A percentile compares a stretch with the other conserved stretches of the same genome.
phyloP scores from a whole-genome alignment of 2,888 invertebrate species.

The Chrysolina oricalcia region DNA sequence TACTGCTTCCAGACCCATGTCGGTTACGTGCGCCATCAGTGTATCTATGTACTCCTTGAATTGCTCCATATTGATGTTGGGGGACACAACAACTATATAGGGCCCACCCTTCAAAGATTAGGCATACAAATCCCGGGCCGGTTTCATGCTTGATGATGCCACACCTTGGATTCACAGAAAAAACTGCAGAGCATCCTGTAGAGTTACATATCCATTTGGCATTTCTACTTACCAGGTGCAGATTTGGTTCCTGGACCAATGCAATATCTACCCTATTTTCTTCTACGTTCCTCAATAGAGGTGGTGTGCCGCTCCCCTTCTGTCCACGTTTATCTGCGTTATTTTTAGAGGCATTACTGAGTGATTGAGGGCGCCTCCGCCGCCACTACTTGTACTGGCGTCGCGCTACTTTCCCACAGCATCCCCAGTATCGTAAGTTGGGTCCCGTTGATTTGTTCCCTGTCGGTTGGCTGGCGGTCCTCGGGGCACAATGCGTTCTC shows the following conservation, averaged over 20 bases:
- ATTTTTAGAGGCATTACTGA: neutral
- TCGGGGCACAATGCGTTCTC: neutral
- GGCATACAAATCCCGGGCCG: constrained; percentile 23
- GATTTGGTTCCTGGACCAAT: constrained; percentile 23
- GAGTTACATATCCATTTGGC: neutral
- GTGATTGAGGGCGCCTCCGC: neutral
- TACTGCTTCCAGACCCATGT: neutral
- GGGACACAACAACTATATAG: neutral
- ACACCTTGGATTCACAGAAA: neutral
- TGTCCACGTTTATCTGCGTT: constrained; percentile 28
- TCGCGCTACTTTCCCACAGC: neutral
- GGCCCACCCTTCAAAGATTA: neutral
- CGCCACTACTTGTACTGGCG: neutral
- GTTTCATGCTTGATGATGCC: too few species aligned
- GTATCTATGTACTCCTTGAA: neutral
- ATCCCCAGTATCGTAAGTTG: neutral
- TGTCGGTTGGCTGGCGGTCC: neutral
- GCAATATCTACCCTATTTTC: neutral
- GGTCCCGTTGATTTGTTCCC: neutral
- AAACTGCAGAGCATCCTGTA: neutral
- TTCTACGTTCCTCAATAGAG: neutral
- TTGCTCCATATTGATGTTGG: neutral
- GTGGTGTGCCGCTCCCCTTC: neutral
- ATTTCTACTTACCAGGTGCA: neutral
- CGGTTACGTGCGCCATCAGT: neutral